A percentile compares a stretch with the other conserved stretches of the same genome.
These are phyloP conservation scores for Eulacestoma nigropectus DNA, from an alignment of 2,113 vertebrate species.

Conservation along the genomic window DNA sequence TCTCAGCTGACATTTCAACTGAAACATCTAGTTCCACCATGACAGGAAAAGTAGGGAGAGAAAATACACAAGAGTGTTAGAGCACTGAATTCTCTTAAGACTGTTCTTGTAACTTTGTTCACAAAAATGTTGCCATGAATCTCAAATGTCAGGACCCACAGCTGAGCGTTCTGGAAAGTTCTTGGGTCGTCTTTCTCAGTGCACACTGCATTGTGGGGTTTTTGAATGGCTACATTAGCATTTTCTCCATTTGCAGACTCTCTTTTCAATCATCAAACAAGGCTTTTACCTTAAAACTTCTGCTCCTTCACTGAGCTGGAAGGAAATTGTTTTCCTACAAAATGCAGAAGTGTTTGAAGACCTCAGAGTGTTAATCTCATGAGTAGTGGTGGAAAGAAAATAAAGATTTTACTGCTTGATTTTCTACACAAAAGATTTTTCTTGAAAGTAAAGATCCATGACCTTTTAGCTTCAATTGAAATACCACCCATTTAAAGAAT, in stretches of 20 bases:
- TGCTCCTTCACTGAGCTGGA: background rate
- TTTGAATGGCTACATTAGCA: background rate
- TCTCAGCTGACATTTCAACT: background rate
- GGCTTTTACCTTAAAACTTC: background rate
- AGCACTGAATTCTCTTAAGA: background rate
- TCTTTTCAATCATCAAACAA: background rate
- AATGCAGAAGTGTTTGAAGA: background rate
- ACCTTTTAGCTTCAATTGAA: background rate
- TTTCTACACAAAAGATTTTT: background rate
- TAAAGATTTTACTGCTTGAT: background rate
- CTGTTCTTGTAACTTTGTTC: background rate
- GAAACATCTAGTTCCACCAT: background rate
- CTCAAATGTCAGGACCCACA: background rate
- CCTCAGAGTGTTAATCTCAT: background rate
- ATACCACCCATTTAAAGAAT: background rate
- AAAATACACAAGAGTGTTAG: background rate
- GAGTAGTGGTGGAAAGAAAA: background rate
- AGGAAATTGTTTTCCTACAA: background rate
- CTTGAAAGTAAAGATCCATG: background rate
- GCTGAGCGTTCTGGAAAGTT: background rate
- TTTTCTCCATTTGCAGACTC: background rate
- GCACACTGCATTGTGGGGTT: rapidly evolving
- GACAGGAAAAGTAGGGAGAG: background rate
- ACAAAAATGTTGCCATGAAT: background rate
- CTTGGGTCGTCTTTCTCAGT: background rate